A percentile compares a stretch with the other conserved stretches of the same genome.
Evolutionary conservation across 2,797 vertebrate species (phyloP).

Genomic region (Oryzias dopingdopingensis): DNA sequence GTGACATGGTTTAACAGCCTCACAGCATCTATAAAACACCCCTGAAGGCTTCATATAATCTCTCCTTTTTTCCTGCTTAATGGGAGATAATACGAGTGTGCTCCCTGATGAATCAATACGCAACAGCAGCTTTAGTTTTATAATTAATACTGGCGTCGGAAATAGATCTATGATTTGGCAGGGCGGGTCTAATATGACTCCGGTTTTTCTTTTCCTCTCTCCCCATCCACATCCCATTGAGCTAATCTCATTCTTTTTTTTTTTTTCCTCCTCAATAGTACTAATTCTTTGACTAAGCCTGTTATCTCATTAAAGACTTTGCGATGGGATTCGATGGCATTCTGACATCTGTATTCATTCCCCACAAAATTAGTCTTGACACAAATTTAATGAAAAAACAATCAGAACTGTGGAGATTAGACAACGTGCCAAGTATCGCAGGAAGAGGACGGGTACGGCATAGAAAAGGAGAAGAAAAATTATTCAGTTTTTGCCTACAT

Average conservation of each 20-base stretch:
- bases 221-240: slow-evolving; percentile 57
- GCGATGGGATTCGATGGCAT: slow-evolving; percentile 77
- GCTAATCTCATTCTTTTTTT: slow-evolving; percentile 68
- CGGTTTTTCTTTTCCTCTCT: slow-evolving; percentile 36
- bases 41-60: slow-evolving; percentile 77
- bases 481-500: slow-evolving; percentile 61
- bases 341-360: slow-evolving; percentile 82
- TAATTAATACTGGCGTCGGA: slow-evolving; percentile 80
- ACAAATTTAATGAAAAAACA: slow-evolving; percentile 75
- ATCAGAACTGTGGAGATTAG: slow-evolving; percentile 70
- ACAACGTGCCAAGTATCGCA: slow-evolving; percentile 60
- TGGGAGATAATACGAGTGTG: slow-evolving; percentile 78
- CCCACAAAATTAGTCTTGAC: slow-evolving; percentile 77
- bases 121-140: slow-evolving; percentile 79
- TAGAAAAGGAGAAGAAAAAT: slow-evolving; percentile 5
- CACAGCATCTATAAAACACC: slow-evolving; percentile 75
- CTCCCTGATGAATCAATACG: slow-evolving; percentile 78
- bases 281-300: slow-evolving; percentile 82
- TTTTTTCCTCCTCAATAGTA: slow-evolving; percentile 50
- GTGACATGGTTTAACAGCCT: slow-evolving; percentile 77
- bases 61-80: slow-evolving; percentile 75
- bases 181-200: slow-evolving; percentile 69
- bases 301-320: slow-evolving; percentile 80
- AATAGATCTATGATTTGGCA: slow-evolving; percentile 82
- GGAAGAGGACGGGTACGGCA: background rate